Evolutionary conservation across 2,113 vertebrate species (phyloP), one percentile per base, ranked within the genome.

Genomic region (Macroglossus sobrinus): DNA sequence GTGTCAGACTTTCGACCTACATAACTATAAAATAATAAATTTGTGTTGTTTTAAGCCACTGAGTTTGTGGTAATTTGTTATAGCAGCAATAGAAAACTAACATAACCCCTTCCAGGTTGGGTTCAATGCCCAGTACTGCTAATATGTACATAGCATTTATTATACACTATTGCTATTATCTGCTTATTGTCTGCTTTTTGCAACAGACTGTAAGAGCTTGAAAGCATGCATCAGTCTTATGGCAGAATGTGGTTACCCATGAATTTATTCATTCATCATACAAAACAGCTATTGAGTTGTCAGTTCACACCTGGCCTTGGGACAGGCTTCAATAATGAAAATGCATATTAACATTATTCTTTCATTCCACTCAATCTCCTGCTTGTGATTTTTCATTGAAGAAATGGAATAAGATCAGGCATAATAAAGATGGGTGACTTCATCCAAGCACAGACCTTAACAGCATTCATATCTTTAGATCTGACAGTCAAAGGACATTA

Each of bases 361-460:
- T 93, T 92, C 68, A 69, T 88, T 91, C 78, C n/a, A 61, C 43
- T 89, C 19, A 2, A 21, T 81, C 40, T 79, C 30, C 55, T 72
- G 47, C 40, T 75, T 80, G 16, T 53, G 16, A 33, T 79, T 93
- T 94, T 91, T 97, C 84, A 94, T 89, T 94, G 93, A 78, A 89
- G 47, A 96, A 71, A 74, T 71, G 43, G 43, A 85, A 61, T 24
- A 35, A 50, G 38, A 84, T 85, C 68, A 86, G 64, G 40, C 35
- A 33, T 82, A 95, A 97, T 91, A 92, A 95, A 94, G 38, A 86
- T 19, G 43, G 55, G 43, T 92, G 88, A 86, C 57, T 92, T 96
- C 79, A 72, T 33, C 26, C 21, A 21, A 68, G 38, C 0, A 0
- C 64, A 45, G 55, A 92, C 47, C 53, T 12, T 50, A 92, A 87